phyloP scores from a whole-genome alignment of 2,888 invertebrate species.

The Stegophylla sp. region DNA sequence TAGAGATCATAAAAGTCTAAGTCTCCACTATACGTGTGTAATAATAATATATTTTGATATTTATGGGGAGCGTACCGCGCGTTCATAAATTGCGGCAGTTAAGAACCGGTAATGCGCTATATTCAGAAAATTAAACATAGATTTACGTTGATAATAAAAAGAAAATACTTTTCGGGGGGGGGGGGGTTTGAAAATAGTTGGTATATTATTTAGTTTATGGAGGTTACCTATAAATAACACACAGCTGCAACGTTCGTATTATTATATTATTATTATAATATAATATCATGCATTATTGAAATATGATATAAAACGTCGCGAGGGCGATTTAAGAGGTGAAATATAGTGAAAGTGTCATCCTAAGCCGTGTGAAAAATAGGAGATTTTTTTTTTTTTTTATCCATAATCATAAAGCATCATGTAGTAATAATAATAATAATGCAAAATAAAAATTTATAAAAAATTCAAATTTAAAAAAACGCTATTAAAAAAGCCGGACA shows the following conservation, averaged over 20 bases:
- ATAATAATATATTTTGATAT: neutral
- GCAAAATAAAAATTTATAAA: too few species aligned
- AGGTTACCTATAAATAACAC: slow-evolving; percentile 34
- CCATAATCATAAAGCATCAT: too few species aligned
- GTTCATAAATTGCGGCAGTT: neutral
- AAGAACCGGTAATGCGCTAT: neutral
- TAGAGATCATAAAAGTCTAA: neutral
- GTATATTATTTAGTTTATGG: slow-evolving; percentile 20
- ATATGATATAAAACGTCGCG: slow-evolving; percentile 13
- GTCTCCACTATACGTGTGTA: neutral
- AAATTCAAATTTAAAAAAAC: too few species aligned
- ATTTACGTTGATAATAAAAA: slow-evolving; percentile 40
- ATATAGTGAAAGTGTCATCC: slow-evolving; percentile 1
- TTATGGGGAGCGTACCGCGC: neutral
- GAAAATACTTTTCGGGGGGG: neutral
- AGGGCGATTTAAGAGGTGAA: slow-evolving; percentile 3
- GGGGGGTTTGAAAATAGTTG: neutral
- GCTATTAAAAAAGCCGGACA: too few species aligned
- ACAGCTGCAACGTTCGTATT: slow-evolving; percentile 33
- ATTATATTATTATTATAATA: too few species aligned
- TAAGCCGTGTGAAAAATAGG: slow-evolving; percentile 9
- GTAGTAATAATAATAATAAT: too few species aligned
- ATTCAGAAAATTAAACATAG: slow-evolving; percentile 26
- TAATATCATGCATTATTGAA: slow-evolving; percentile 31
- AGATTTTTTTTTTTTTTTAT: neutral